A percentile compares a stretch with the other conserved stretches of the same genome.
Conservation (phyloP, 2,888 invertebrate genomes). For the Heteropelma amictum region DNA sequence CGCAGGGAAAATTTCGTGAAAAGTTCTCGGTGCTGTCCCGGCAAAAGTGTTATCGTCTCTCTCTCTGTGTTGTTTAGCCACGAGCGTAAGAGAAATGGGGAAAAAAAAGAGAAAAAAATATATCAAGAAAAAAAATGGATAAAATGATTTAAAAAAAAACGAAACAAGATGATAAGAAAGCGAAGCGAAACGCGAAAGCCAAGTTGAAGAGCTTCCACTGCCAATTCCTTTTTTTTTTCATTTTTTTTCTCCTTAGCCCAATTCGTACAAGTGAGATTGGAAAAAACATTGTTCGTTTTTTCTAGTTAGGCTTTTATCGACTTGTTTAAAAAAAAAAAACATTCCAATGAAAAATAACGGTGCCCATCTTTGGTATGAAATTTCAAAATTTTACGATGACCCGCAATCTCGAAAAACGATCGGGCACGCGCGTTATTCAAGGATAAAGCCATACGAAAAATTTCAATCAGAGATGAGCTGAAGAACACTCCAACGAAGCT, state of each 20-base stretch:
- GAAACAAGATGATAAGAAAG: conserved; percentile 11
- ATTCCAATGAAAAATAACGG: too few species aligned
- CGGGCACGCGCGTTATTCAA: too few species aligned
- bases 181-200: neutral
- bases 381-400: too few species aligned
- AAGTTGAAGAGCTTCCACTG: conserved; percentile 60
- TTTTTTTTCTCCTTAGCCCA: neutral
- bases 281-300: conserved; percentile 26
- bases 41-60: conserved; percentile 60
- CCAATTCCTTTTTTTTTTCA: conserved; percentile 64
- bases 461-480: too few species aligned
- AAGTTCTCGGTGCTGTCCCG: conserved; percentile 57
- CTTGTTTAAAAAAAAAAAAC: neutral
- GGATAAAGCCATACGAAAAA: too few species aligned
- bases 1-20: conserved; percentile 11
- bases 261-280: neutral
- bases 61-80: too few species aligned
- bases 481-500: too few species aligned
- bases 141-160: conserved; percentile 49
- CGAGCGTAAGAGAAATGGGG: too few species aligned
- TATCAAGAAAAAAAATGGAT: neutral
- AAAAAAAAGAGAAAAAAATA: conserved; percentile 49
- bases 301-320: neutral
- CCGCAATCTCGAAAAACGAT: neutral
- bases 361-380: too few species aligned